These are phyloP conservation scores for Leptosomus discolor DNA, from an alignment of 2,113 vertebrate species.

Conservation along the genomic window DNA sequence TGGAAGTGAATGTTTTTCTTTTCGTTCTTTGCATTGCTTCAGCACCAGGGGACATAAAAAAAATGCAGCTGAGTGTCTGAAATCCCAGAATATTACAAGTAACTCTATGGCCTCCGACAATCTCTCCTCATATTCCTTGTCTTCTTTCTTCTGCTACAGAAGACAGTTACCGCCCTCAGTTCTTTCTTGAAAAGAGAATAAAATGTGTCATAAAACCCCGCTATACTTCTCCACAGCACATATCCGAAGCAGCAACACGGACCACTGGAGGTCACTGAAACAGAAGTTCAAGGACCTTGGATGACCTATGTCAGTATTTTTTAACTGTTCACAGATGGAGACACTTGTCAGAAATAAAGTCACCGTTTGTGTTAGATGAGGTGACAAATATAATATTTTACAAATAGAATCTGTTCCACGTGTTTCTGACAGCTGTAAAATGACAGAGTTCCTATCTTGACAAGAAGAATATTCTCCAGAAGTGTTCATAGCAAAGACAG, in stretches of 20 bases:
- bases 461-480: background rate
- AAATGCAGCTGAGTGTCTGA: background rate
- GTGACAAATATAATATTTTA: background rate
- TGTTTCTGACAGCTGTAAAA: background rate
- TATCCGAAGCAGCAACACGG: background rate
- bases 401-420: background rate
- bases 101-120: background rate
- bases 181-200: background rate
- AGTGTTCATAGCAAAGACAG: background rate
- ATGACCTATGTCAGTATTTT: background rate
- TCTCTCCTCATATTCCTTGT: background rate
- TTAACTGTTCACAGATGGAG: background rate
- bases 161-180: background rate
- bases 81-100: background rate
- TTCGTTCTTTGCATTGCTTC: background rate
- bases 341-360: background rate
- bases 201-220: background rate
- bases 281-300: background rate
- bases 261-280: background rate
- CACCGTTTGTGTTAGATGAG: background rate
- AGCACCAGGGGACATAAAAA: background rate
- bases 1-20: background rate
- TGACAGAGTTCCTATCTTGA: background rate
- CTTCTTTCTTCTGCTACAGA: background rate
- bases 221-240: background rate